Evolutionary conservation across 2,888 invertebrate species (phyloP).

Genomic region (Troides helena): DNA sequence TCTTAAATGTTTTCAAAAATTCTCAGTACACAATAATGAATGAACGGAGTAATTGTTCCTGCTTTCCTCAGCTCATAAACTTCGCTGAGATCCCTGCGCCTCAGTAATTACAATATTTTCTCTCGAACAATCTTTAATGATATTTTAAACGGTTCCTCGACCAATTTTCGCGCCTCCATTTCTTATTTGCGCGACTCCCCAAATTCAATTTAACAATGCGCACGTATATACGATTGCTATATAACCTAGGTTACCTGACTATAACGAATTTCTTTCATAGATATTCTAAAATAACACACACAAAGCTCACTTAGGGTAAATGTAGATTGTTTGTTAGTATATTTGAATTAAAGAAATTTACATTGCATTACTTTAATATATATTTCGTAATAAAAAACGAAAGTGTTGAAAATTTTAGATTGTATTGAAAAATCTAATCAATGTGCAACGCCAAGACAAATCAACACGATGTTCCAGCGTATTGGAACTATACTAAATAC

Average conservation of each 20-base stretch:
- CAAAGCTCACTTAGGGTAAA: too few species aligned
- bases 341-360: background rate
- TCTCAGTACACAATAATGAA: conserved; percentile 54
- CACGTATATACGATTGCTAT: conserved; percentile 19
- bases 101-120: conserved; percentile 71
- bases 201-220: conserved; percentile 32
- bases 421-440: too few species aligned
- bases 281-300: too few species aligned
- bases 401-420: too few species aligned
- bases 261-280: too few species aligned
- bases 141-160: conserved; percentile 70
- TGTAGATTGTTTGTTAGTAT: too few species aligned
- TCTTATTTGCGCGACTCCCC: conserved; percentile 73
- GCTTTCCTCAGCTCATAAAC: conserved; percentile 67
- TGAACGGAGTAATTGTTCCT: conserved; percentile 50
- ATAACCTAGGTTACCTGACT: conserved; percentile 18
- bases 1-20: conserved; percentile 43
- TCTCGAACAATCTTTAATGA: conserved; percentile 70
- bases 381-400: too few species aligned
- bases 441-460: too few species aligned
- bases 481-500: too few species aligned
- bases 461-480: too few species aligned
- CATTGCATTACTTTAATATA: too few species aligned
- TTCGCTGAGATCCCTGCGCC: conserved; percentile 44
- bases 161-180: conserved; percentile 74